A percentile compares a stretch with the other conserved stretches of the same genome.
Conservation (phyloP, 2,888 invertebrate genomes). For the Cordilura impudica region DNA sequence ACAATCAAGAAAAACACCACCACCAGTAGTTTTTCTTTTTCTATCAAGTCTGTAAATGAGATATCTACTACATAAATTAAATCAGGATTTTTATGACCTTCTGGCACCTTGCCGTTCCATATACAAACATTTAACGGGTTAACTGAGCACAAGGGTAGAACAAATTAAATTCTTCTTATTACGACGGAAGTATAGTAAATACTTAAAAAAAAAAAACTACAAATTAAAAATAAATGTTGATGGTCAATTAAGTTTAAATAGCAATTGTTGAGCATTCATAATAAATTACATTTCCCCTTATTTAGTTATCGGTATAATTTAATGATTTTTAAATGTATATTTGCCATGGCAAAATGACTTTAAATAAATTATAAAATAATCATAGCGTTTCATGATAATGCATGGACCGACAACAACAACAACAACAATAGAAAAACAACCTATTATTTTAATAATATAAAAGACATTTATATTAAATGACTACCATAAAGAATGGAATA, state of each 20-base stretch:
- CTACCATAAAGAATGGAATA: neutral
- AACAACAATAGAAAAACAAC: too few relatives aligned
- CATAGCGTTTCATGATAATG: slow-evolving; percentile 6
- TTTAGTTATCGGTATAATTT: neutral
- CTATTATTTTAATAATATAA: neutral
- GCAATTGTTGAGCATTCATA: neutral
- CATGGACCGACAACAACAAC: too few relatives aligned
- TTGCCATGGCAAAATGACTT: neutral
- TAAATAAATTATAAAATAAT: slow-evolving; percentile 34
- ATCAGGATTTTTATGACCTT: too few relatives aligned
- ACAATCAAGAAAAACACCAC: too few relatives aligned
- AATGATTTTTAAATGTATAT: neutral
- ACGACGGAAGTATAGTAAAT: neutral
- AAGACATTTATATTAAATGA: neutral
- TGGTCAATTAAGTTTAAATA: neutral
- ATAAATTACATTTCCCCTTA: neutral
- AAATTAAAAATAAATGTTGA: neutral
- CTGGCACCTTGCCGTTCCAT: too few relatives aligned
- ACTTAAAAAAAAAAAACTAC: too few relatives aligned
- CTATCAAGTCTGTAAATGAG: too few relatives aligned
- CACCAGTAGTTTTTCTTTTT: too few relatives aligned
- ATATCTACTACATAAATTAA: too few relatives aligned
- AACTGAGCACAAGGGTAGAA: too few relatives aligned
- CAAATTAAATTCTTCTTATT: neutral
- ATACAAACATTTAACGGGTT: too few relatives aligned